phyloP scores from a whole-genome alignment of 2,888 invertebrate species.

The Leucophenga montana region DNA sequence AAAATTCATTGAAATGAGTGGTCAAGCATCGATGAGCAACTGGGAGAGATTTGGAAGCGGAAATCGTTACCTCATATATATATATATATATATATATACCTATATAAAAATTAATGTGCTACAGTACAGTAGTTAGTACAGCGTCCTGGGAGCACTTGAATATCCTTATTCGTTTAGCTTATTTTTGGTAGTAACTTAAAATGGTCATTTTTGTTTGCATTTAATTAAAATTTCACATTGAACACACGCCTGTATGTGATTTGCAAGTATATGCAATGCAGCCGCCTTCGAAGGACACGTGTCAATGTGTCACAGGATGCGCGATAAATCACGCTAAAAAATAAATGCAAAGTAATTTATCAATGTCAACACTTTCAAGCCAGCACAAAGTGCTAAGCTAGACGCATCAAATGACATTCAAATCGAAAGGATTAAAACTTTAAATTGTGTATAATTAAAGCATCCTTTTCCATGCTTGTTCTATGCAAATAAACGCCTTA shows the following conservation, averaged over 20 bases:
- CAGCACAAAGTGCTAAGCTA: conserved; percentile 39
- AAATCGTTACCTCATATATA: no score
- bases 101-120: conserved; percentile 60
- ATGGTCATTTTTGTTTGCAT: conserved; percentile 72
- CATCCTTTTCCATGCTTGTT: conserved; percentile 23
- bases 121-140: conserved; percentile 45
- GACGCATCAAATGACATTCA: background rate
- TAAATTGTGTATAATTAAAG: conserved; percentile 63
- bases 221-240: conserved; percentile 66
- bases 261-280: no score
- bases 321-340: conserved; percentile 71
- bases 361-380: conserved; percentile 66
- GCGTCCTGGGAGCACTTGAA: conserved; percentile 30
- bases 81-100: no score
- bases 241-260: no score
- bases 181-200: conserved; percentile 29
- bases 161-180: background rate
- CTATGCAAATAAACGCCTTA: no score
- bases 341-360: conserved; percentile 70
- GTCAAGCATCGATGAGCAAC: background rate
- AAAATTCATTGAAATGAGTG: conserved; percentile 17
- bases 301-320: conserved; percentile 65
- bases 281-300: conserved; percentile 61
- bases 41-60: background rate
- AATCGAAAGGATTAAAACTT: conserved; percentile 66